Conservation (phyloP, 2,113 vertebrate species). For the Apeltes quadracus region DNA sequence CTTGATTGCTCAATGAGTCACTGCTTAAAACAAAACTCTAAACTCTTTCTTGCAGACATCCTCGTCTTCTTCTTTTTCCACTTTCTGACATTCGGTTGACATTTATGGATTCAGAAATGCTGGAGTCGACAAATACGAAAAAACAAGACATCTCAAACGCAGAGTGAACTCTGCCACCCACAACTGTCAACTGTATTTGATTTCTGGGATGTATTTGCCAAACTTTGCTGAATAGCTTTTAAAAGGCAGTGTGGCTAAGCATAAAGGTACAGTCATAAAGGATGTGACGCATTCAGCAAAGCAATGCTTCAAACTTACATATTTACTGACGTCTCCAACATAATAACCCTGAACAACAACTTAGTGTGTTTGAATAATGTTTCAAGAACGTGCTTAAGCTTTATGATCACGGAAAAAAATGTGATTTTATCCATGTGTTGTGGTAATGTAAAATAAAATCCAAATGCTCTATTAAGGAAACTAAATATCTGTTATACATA, state of each 20-base stretch:
- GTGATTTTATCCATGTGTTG: background rate
- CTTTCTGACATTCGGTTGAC: conserved; percentile 27
- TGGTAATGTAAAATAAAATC: background rate
- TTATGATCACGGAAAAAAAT: background rate
- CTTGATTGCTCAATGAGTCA: background rate
- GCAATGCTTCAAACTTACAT: background rate
- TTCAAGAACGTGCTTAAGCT: background rate
- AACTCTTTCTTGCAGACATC: background rate
- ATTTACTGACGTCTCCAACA: background rate
- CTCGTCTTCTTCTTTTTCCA: background rate
- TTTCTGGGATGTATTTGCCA: conserved; percentile 39
- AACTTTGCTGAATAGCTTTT: conserved; percentile 4
- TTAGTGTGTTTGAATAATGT: background rate
- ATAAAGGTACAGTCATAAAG: background rate
- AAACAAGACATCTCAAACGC: conserved; percentile 30
- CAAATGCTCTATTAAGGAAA: background rate
- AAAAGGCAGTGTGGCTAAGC: conserved; percentile 6
- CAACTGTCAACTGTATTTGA: conserved; percentile 46
- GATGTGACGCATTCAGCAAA: background rate
- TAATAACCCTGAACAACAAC: background rate
- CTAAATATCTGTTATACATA: background rate
- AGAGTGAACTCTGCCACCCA: conserved; percentile 44
- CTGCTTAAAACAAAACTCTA: background rate
- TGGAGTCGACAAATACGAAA: conserved; percentile 9
- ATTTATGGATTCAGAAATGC: conserved; percentile 52